Evolutionary conservation across 2,113 vertebrate genomes (phyloP), one percentile per base, ranked within the genome.

Genomic region (Cheilinus undulatus): DNA sequence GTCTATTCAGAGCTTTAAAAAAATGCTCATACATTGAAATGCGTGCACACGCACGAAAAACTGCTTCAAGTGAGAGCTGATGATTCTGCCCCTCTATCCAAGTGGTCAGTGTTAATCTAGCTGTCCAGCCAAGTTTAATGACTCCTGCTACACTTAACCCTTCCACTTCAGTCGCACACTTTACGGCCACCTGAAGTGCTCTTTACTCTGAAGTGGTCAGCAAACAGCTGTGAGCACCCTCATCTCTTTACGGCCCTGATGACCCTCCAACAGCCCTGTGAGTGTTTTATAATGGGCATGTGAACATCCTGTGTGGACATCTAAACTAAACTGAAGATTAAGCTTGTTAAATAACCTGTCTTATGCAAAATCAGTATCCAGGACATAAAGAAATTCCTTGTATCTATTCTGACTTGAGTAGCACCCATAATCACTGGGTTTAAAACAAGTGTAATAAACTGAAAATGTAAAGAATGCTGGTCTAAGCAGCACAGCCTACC

Each of bases 181-280:
- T 89, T 83, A 86, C 32, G 78, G 69, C 61, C 80, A 79, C 76
- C 85, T 90, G 80, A 86, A 86, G 85, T 28, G 78, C 82, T 76
- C 88, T 87, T 80, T 56, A 77, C 23, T 22, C 61, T 76, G 49
- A 60, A 89, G 84, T 76, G 80, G 82, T 85, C 81, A 85, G 80
- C 86, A 91, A 90, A 88, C 88, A 87, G 67, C 84, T 66, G 78
- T 62, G 72, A 83, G 70, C 30, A 56, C 53, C 68, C 51, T 22
- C 2, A 5, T 46, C 53, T 61, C 69, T 85, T 88, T 74, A 82
- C 13, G 53, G 67, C 42, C 73, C 42, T 72, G 61, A 50, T 70
- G 69, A 30, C 74, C 49, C 73, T 84, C 70, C 36, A 24, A 79
- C 58, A 46, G 56, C 77, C 11, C 26, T 23, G 22, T 9, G 56